Evolutionary conservation across 2,797 vertebrate species (phyloP), one percentile per base, ranked within the genome.

Genomic region (Nyctalus aviator): DNA sequence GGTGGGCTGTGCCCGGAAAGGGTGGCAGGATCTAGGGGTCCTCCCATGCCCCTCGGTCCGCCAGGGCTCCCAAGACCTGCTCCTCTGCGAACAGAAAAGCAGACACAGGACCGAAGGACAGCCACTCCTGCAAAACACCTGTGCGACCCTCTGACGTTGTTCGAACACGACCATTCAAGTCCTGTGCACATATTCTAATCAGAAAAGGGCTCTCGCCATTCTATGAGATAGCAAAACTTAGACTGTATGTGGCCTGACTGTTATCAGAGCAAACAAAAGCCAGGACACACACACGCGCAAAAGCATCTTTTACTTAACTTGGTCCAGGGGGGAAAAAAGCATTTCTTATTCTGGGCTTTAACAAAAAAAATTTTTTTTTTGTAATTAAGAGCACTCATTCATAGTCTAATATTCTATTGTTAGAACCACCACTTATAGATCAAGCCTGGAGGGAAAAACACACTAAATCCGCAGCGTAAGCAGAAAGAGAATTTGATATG

Each of bases 321-420:
- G 30, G 27, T 46, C 69, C 30, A 59, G 73, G 35, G 73, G 73
- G 35, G 44, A 21, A 2, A 35, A 76, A 21, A 69, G 23, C 27
- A 27, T 64, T 76, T 93, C 83, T n/a, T 73, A 94, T 64, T 91
- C 79, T 59, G 4, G 11, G 41, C 78, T 88, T 55, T 27, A 23
- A 37, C 57, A 13, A 59, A 44, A 44, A 44, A 44, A 44, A 44
- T 8, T 59, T 62, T 59, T 30, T 27, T 59, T 57, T 59, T 27
- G 6, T 1, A 62, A 37, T 83, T 69, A 68, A 87, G 17, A 84
- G 12, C 4, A 85, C 14, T 32, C 55, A 15, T 72, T 73, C 35
- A 44, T 64, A 59, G 4, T 25, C 21, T 73, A 35, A 50, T 57
- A 59, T 4, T 30, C 17, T 27, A 44, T 55, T 82, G 41, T 68